These are phyloP conservation scores for Gymnosoma rotundatum DNA, from an alignment of 2,888 invertebrate species.

Conservation along the genomic window DNA sequence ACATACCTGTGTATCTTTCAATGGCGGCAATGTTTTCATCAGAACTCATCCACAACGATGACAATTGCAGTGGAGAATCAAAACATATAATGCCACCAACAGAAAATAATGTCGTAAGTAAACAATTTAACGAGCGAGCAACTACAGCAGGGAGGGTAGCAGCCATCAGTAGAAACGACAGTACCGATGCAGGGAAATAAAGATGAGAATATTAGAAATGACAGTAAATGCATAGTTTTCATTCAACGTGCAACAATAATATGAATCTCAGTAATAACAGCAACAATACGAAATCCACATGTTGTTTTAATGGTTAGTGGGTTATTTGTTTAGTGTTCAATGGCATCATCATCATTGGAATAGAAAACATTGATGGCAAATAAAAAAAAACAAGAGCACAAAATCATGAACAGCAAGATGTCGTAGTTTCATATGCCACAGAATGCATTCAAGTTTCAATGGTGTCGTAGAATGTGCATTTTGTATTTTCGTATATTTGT, in stretches of 20 bases:
- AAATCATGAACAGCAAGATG: neutral
- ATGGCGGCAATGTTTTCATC: constrained; percentile 81
- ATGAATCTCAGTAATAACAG: constrained; percentile 36
- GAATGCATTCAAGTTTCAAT: constrained; percentile 63
- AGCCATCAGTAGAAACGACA: too few relatives aligned
- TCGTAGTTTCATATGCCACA: constrained; percentile 53
- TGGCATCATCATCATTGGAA: constrained; percentile 20
- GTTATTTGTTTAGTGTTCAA: constrained; percentile 36
- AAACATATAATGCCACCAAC: constrained; percentile 88
- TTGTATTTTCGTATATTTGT: neutral
- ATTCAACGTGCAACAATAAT: too few relatives aligned
- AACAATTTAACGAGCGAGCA: constrained; percentile 33
- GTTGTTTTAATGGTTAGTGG: constrained; percentile 26
- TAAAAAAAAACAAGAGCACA: too few relatives aligned
- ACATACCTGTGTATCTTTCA: constrained; percentile 80
- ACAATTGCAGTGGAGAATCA: constrained; percentile 81
- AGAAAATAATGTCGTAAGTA: constrained; percentile 81
- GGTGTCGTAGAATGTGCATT: constrained; percentile 43
- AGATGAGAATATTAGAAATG: constrained; percentile 16
- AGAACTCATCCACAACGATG: constrained; percentile 81
- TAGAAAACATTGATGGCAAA: constrained; percentile 32
- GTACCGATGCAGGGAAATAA: too few relatives aligned
- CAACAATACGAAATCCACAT: constrained; percentile 41
- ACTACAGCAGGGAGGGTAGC: neutral
- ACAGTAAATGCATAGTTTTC: constrained; percentile 7